phyloP scores from a whole-genome alignment of 2,888 invertebrate species.

The Caenorhabditis zanzibari region DNA sequence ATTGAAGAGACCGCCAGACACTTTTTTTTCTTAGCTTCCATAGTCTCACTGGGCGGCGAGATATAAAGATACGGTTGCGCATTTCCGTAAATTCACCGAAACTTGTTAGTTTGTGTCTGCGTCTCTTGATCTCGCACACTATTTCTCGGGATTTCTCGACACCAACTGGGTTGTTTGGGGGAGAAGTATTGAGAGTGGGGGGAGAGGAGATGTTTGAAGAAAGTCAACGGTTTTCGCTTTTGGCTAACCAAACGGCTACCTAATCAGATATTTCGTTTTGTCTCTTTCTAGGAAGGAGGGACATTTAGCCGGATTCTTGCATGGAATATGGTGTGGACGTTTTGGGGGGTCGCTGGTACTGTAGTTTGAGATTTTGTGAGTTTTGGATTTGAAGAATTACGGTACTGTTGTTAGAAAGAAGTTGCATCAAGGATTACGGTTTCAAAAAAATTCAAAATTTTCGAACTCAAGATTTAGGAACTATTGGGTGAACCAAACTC shows the following conservation, averaged over 20 bases:
- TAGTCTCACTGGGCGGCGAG: conserved; percentile 53
- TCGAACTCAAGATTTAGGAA: too few species aligned
- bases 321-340: neutral
- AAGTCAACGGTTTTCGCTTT: conserved; percentile 64
- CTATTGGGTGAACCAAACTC: too few species aligned
- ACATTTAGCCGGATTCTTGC: conserved; percentile 24
- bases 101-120: conserved; percentile 57
- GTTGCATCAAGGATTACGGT: too few species aligned
- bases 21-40: neutral
- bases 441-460: too few species aligned
- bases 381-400: neutral
- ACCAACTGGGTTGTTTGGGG: conserved; percentile 59
- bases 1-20: conserved; percentile 41
- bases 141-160: neutral
- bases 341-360: neutral
- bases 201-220: conserved; percentile 33
- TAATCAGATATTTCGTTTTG: conserved; percentile 53
- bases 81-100: conserved; percentile 59
- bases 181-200: neutral
- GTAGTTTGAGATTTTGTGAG: neutral
- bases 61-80: conserved; percentile 66
- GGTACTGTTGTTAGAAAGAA: too few species aligned
- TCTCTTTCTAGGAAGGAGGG: neutral
- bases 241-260: conserved; percentile 64
- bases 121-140: conserved; percentile 32